phyloP scores from a whole-genome alignment of 35 echinoderm and acorn worm species.

The Hemicentrotus pulcherrimus region DNA sequence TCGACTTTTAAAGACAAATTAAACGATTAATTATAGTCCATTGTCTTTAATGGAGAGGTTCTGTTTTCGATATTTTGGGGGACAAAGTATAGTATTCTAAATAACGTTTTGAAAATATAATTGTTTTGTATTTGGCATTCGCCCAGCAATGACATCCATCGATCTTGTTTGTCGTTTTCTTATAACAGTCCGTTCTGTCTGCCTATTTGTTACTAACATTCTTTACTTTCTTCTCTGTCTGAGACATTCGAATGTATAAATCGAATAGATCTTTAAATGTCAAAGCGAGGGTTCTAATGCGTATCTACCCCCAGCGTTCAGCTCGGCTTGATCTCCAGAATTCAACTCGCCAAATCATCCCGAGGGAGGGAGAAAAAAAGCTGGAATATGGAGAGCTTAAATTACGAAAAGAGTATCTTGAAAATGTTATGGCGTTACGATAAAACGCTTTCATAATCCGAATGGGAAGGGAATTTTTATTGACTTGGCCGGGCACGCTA shows the following conservation, averaged over 20 bases:
- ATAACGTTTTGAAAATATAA: neutral
- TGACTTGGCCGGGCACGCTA: neutral
- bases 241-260: neutral
- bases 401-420: constrained; percentile 10
- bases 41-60: too few relatives aligned
- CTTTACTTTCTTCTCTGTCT: neutral
- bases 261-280: constrained; percentile 4
- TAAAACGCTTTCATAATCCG: constrained; percentile 18
- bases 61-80: too few relatives aligned
- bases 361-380: neutral
- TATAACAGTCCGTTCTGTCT: neutral
- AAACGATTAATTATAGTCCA: too few relatives aligned
- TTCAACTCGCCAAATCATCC: neutral
- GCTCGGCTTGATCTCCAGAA: neutral
- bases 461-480: constrained; percentile 1
- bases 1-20: too few relatives aligned
- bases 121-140: neutral
- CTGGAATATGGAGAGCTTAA: constrained; percentile 1
- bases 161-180: neutral
- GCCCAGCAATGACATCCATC: neutral
- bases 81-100: too few relatives aligned
- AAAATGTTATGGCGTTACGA: neutral
- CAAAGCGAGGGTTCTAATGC: neutral
- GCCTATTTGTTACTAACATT: neutral
- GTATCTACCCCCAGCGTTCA: neutral